phyloP scores from a whole-genome alignment of 1,140 invertebrate genomes.

The Sarcophaga bullata region DNA sequence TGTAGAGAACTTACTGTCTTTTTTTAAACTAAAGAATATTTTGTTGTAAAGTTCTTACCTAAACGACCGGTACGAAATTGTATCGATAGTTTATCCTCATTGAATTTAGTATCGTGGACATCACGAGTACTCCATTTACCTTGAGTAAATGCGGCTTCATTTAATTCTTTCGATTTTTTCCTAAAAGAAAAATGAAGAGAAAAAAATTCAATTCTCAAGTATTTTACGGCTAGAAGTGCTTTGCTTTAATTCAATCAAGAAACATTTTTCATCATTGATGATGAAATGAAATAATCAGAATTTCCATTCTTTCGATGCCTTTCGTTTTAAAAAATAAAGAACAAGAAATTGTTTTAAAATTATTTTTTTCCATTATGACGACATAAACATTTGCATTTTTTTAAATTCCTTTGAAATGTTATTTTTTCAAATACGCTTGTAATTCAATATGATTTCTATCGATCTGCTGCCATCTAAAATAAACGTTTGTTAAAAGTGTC shows the following conservation, averaged over 20 bases:
- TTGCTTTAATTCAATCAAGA: too few relatives aligned
- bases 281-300: too few relatives aligned
- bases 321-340: too few relatives aligned
- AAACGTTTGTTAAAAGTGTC: background rate
- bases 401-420: background rate
- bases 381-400: background rate
- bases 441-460: background rate
- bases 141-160: slow-evolving; percentile 54
- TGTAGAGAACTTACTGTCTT: too few relatives aligned
- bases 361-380: background rate
- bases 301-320: too few relatives aligned
- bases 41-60: slow-evolving; percentile 64
- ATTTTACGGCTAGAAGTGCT: too few relatives aligned
- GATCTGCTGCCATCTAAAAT: background rate
- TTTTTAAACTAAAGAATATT: too few relatives aligned
- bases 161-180: slow-evolving; percentile 52
- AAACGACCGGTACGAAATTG: slow-evolving; percentile 79
- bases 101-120: slow-evolving; percentile 84
- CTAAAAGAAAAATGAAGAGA: slow-evolving; percentile 42
- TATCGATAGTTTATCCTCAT: slow-evolving; percentile 82
- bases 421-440: background rate
- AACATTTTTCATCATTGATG: too few relatives aligned
- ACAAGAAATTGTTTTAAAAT: too few relatives aligned
- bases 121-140: slow-evolving; percentile 78
- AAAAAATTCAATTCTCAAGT: too few relatives aligned